These are phyloP conservation scores for Melanotaenia parkinsoni DNA, from an alignment of 2,797 vertebrate species.

Conservation along the genomic window DNA sequence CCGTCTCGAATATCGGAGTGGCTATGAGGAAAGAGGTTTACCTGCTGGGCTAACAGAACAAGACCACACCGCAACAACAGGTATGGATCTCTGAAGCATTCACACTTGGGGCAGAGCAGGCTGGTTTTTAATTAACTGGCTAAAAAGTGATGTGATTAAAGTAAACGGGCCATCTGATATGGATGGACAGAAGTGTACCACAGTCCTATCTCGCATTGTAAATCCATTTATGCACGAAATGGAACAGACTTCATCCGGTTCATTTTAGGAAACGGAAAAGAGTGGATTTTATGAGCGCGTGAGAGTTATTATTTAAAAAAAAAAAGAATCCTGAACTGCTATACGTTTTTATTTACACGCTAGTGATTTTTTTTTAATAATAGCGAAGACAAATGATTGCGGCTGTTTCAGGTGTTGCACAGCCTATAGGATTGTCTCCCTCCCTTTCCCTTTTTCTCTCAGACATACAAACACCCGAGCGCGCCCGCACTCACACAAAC, in stretches of 20 bases:
- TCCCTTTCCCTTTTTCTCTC: conserved; percentile 6
- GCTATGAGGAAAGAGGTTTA: conserved; percentile 77
- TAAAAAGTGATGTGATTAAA: conserved; percentile 40
- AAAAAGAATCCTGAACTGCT: conserved; percentile 11
- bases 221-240: conserved; percentile 40
- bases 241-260: conserved; percentile 19
- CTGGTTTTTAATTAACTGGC: neutral
- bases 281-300: conserved; percentile 16
- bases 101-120: conserved; percentile 2
- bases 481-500: conserved; percentile 11
- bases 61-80: conserved; percentile 82
- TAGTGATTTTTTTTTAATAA: conserved; percentile 52
- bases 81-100: conserved; percentile 58
- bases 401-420: conserved; percentile 66
- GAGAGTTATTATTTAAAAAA: conserved; percentile 11
- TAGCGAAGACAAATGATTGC: conserved; percentile 73
- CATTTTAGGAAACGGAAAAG: conserved; percentile 13
- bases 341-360: conserved; percentile 27
- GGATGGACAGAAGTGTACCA: neutral
- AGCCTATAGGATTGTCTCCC: neutral
- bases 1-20: conserved; percentile 71
- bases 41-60: conserved; percentile 74
- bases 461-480: conserved; percentile 1
- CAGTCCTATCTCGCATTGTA: neutral
- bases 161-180: conserved; percentile 21